Base-by-base conservation (phyloP, 2,113 vertebrate species). In the Orientallactaga bullata region DNA sequence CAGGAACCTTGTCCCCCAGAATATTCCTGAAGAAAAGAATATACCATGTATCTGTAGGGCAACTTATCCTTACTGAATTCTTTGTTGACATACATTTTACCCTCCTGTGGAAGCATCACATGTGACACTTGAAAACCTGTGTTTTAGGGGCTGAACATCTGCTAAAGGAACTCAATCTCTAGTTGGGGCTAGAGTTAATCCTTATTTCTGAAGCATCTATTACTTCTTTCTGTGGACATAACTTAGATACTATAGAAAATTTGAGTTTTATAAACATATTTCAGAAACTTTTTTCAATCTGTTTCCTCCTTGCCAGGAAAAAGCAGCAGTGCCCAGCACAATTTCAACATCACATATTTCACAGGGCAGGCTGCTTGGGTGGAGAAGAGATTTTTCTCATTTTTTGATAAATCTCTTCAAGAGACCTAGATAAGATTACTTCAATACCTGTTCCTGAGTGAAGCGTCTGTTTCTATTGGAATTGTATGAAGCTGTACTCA, bases 301-400 rank as follows among this genome's bases (percentile, higher is more conserved):
- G 90, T 68, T 96, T 97, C 90, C 94, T 95, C 78, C 88, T 47
- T 6, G 39, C 61, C 85, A 96, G 96, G 97, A 97, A 97, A 39
- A 15, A 85, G 65, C 80, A 93, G 94, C 60, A 92, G 84, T 32
- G 93, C 21, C 39, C 26, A 87, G 74, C 66, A 89, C 58, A 68
- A 18, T 23, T 85, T 86, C 84, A 83, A 92, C 79, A 91, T 6
- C 47, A 69, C 55, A 0, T 16, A 60, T 97, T 97, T 95, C 96
- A 85, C 88, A 96, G 97, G 5, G 51, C 55, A 68, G 32, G 78
- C 92, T 88, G 72, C 94, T 91, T 71, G 65, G 65, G 2, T 73
- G 87, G 91, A 88, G 93, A 95, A 97, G 95, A 73, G 47, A 66
- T 60, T 96, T 72, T 76, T 94, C 97, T 97, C 95, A 93, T 77